Conservation (phyloP, 2,797 vertebrate species). For the Syndactyla subalaris region DNA sequence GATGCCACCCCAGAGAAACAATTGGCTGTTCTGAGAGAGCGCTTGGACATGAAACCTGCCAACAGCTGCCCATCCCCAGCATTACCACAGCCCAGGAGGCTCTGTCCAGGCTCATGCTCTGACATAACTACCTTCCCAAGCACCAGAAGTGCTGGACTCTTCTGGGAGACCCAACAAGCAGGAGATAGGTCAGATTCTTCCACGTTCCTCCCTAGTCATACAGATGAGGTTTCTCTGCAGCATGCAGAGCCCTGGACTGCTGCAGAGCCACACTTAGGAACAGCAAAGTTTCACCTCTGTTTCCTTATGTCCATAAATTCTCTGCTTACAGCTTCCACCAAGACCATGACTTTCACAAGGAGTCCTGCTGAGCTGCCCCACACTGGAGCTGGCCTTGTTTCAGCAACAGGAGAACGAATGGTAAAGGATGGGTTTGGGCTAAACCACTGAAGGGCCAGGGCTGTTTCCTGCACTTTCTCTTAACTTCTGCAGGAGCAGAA, state of each 20-base stretch:
- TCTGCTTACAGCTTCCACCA: background rate
- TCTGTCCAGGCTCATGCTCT: background rate
- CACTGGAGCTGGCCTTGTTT: background rate
- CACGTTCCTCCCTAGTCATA: background rate
- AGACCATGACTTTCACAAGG: background rate
- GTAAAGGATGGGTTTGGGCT: background rate
- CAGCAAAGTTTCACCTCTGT: background rate
- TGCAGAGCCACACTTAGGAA: background rate
- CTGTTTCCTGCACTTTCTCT: background rate
- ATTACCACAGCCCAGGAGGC: background rate
- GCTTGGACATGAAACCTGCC: background rate
- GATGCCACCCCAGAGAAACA: background rate
- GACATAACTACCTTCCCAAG: background rate
- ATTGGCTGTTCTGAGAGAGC: background rate
- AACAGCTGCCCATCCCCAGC: background rate
- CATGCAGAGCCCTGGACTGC: background rate
- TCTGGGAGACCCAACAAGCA: background rate
- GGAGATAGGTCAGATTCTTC: background rate
- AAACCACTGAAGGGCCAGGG: background rate
- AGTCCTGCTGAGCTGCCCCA: background rate
- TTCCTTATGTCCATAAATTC: background rate
- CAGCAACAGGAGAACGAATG: background rate
- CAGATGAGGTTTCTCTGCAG: accelerated
- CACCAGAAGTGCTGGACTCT: background rate
- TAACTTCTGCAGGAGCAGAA: background rate